Evolutionary conservation across 2,113 vertebrate species (phyloP).

Genomic region (Eptatretus burgeri): DNA sequence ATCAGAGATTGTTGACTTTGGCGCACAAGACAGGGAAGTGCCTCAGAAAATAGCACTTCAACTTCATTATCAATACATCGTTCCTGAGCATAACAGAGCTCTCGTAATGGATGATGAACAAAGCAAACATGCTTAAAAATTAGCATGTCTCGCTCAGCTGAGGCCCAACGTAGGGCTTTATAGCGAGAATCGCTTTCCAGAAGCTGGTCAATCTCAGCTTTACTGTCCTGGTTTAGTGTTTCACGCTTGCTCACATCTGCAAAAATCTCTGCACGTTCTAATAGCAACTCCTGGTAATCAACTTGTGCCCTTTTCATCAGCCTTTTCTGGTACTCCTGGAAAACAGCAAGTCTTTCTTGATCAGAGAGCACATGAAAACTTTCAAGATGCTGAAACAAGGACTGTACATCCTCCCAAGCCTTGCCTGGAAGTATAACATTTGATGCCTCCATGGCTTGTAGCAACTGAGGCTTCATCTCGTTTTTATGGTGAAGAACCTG

Average conservation of each 20-base stretch:
- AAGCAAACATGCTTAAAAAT: conserved; percentile 94
- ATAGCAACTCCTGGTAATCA: conserved; percentile 99
- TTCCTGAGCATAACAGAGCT: conserved; percentile 80
- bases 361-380: conserved; percentile 85
- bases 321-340: conserved; percentile 69
- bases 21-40: conserved; percentile 58
- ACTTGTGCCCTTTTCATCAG: conserved; percentile 98
- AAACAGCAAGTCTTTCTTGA: conserved; percentile 66
- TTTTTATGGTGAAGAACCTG: conserved; percentile 57
- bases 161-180: conserved; percentile 82
- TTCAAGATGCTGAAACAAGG: conserved; percentile 83
- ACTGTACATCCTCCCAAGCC: conserved; percentile 86
- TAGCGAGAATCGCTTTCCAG: conserved; percentile 88
- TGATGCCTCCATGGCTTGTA: conserved; percentile 73
- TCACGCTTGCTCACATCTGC: conserved; percentile 94
- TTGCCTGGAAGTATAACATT: conserved; percentile 79
- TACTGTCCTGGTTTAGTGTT: conserved; percentile 86
- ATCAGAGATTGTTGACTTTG: conserved; percentile 48
- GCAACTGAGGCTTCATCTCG: conserved; percentile 95
- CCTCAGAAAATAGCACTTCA: conserved; percentile 61
- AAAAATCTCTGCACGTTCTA: conserved; percentile 89
- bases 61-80: conserved; percentile 82
- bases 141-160: conserved; percentile 79
- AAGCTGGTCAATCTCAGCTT: conserved; percentile 83
- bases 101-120: conserved; percentile 94